phyloP scores from a whole-genome alignment of 2,888 invertebrate species.

The Cryptocephalus primarius region DNA sequence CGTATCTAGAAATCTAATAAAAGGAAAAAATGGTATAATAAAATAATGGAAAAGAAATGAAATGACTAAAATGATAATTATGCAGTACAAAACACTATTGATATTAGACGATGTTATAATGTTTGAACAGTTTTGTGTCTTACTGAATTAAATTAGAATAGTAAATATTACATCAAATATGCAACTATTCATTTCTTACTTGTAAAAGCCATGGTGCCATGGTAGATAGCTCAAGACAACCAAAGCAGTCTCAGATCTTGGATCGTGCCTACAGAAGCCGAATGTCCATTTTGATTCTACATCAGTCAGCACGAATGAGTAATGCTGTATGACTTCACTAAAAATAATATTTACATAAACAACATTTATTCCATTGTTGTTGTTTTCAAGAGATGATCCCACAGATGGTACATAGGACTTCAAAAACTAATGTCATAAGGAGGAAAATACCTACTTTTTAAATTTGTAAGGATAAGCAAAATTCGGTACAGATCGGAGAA shows the following conservation, averaged over 20 bases:
- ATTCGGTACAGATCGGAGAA: constrained; percentile 77
- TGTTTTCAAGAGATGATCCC: not conserved
- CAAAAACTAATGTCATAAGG: not conserved
- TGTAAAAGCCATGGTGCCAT: constrained; percentile 95
- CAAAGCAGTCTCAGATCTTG: constrained; percentile 75
- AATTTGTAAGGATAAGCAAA: constrained; percentile 83
- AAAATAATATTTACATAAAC: not conserved
- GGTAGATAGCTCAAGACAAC: constrained; percentile 82
- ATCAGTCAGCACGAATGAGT: constrained; percentile 93
- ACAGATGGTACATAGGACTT: not conserved
- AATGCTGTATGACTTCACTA: constrained; percentile 82
- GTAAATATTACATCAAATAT: too few species aligned
- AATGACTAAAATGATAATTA: too few species aligned
- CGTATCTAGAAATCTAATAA: constrained; percentile 62
- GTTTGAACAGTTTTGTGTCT: too few species aligned
- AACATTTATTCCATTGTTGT: too few species aligned
- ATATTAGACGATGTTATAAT: too few species aligned
- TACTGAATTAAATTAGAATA: too few species aligned
- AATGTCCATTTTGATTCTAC: constrained; percentile 93
- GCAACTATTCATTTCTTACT: constrained; percentile 42
- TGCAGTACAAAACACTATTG: too few species aligned
- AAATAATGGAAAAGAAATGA: not conserved
- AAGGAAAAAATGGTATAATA: not conserved
- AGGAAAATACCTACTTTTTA: constrained; percentile 47
- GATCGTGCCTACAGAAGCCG: constrained; percentile 94